Evolutionary conservation across 2,888 invertebrate species (phyloP).

Genomic region (Boloria selene): DNA sequence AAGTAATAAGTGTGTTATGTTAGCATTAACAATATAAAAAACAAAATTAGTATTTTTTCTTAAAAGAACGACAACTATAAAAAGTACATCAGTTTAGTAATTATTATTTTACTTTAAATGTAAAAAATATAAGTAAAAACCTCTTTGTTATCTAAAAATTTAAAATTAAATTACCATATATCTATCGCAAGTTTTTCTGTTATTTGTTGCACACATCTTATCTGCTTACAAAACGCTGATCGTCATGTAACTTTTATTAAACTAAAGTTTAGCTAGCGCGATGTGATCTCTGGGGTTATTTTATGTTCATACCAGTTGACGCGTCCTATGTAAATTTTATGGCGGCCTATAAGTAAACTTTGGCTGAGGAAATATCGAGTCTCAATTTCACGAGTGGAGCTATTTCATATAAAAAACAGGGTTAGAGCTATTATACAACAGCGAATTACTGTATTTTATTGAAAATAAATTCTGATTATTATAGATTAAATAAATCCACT

Average conservation of each 20-base stretch:
- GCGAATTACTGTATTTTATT: slow-evolving; percentile 1
- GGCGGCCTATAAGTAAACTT: slow-evolving; percentile 58
- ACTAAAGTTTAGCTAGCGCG: slow-evolving; percentile 7
- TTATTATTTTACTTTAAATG: no score
- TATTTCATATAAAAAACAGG: slow-evolving; percentile 12
- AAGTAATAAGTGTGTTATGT: no score
- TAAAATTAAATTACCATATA: no score
- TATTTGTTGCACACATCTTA: neutral
- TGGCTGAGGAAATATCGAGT: slow-evolving; percentile 43
- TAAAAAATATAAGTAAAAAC: no score
- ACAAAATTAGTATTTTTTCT: no score
- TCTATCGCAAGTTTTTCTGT: no score
- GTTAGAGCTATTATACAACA: slow-evolving; percentile 1
- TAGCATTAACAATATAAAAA: no score
- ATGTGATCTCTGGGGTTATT: slow-evolving; percentile 23
- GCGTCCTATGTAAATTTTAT: slow-evolving; percentile 75
- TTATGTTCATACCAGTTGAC: slow-evolving; percentile 41
- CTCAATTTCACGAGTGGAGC: slow-evolving; percentile 18
- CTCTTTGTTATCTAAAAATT: no score
- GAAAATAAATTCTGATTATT: slow-evolving; percentile 2
- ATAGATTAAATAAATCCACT: neutral
- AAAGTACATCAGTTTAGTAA: no score
- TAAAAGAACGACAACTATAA: no score
- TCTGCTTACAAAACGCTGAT: slow-evolving; percentile 6
- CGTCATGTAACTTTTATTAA: slow-evolving; percentile 19